phyloP scores from a whole-genome alignment of 2,888 invertebrate species.

The Drosophila meridiana region DNA sequence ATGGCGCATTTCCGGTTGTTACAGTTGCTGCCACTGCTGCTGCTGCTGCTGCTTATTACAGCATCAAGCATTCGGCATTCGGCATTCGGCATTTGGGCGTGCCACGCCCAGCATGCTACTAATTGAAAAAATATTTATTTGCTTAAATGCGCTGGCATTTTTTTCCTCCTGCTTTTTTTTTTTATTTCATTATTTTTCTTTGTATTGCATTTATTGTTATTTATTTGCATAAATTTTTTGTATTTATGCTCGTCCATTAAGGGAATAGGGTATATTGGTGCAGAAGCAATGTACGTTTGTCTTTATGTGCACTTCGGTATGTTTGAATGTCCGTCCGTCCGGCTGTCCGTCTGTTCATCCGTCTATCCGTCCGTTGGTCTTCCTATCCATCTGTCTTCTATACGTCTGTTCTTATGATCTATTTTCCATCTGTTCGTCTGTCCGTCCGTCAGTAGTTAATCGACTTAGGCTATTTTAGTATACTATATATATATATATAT shows the following conservation, averaged over 20 bases:
- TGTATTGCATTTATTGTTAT: constrained; percentile 2
- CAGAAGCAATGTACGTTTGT: background rate
- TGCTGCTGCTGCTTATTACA: constrained; percentile 35
- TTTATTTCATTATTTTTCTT: constrained; percentile 15
- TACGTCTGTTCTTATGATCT: background rate
- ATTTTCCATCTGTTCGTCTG: background rate
- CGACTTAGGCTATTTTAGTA: no score
- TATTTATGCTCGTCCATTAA: background rate
- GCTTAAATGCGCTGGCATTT: constrained; percentile 48
- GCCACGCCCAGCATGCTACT: constrained; percentile 44
- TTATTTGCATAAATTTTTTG: constrained; percentile 12
- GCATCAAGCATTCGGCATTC: constrained; percentile 7
- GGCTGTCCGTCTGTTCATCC: background rate
- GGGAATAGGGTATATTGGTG: background rate
- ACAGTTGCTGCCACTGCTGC: constrained; percentile 10
- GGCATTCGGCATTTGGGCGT: background rate
- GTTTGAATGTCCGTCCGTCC: background rate
- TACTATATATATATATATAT: no score
- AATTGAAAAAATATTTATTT: constrained; percentile 74
- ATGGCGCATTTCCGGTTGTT: constrained; percentile 60
- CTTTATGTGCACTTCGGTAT: no score
- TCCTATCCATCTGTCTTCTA: background rate
- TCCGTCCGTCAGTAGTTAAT: background rate
- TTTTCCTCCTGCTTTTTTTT: constrained; percentile 5
- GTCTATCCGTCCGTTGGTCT: background rate